phyloP scores from a whole-genome alignment of 2,113 vertebrate genomes.

The Ciconia stormi region DNA sequence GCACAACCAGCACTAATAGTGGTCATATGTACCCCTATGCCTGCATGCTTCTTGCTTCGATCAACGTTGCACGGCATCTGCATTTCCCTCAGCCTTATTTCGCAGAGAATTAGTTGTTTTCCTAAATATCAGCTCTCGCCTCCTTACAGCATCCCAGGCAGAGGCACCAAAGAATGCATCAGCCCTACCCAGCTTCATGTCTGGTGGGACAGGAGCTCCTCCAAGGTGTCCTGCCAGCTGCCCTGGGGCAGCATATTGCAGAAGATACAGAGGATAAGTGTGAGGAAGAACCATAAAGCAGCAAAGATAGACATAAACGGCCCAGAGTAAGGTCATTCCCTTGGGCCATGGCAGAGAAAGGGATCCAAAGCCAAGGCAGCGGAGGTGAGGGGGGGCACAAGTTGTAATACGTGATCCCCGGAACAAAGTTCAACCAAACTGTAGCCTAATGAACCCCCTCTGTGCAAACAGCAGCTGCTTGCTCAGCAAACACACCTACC shows the following conservation, averaged over 20 bases:
- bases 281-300: background rate
- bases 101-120: background rate
- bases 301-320: background rate
- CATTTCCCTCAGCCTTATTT: background rate
- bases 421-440: constrained; percentile 39
- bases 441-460: background rate
- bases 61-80: background rate
- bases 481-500: constrained; percentile 32
- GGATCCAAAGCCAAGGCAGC: background rate
- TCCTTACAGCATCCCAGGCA: background rate
- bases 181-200: background rate
- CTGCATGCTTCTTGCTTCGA: rapidly evolving
- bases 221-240: background rate
- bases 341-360: background rate
- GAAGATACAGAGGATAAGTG: background rate
- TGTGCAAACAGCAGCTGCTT: constrained; percentile 40
- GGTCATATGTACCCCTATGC: background rate
- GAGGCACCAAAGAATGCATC: background rate
- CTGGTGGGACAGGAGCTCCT: background rate
- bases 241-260: rapidly evolving
- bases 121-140: background rate
- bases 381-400: background rate
- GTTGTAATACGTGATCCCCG: background rate
- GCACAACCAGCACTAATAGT: rapidly evolving
- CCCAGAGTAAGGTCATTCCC: background rate